Conservation (phyloP, 2,797 vertebrate species). For the Emydoidea blandingii region DNA sequence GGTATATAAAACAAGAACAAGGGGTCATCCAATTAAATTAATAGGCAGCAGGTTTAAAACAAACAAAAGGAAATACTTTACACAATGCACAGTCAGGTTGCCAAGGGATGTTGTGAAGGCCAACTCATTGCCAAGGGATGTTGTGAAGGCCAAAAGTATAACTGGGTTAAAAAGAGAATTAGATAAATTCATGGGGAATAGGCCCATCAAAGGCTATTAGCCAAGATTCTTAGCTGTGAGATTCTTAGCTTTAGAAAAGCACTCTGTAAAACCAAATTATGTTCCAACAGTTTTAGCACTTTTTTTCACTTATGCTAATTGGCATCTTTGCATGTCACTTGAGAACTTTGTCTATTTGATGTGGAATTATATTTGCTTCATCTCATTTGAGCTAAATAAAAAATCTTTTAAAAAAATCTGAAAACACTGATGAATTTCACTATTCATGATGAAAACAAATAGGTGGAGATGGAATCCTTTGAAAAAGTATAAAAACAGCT, state of each 20-base stretch:
- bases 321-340: neutral
- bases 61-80: no score
- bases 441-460: slow-evolving; percentile 4
- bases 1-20: no score
- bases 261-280: neutral
- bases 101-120: no score
- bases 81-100: no score
- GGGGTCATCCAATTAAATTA: no score
- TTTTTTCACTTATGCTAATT: slow-evolving; percentile 21
- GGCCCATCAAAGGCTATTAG: no score
- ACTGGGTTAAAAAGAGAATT: no score
- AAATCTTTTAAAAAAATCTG: neutral
- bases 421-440: neutral
- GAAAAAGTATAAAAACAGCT: neutral
- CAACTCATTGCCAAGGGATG: no score
- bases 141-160: no score
- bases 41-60: no score
- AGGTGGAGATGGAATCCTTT: neutral
- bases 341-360: slow-evolving; percentile 20
- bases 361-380: neutral
- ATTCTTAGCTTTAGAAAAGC: slow-evolving; percentile 24
- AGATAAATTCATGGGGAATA: no score
- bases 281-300: slow-evolving; percentile 6
- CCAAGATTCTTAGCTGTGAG: neutral
- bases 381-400: neutral